Percentiles rank a stretch among this genome's conserved stretches.
phyloP scores from a whole-genome alignment of 2,797 vertebrate species.

The Apogon hyalosoma region DNA sequence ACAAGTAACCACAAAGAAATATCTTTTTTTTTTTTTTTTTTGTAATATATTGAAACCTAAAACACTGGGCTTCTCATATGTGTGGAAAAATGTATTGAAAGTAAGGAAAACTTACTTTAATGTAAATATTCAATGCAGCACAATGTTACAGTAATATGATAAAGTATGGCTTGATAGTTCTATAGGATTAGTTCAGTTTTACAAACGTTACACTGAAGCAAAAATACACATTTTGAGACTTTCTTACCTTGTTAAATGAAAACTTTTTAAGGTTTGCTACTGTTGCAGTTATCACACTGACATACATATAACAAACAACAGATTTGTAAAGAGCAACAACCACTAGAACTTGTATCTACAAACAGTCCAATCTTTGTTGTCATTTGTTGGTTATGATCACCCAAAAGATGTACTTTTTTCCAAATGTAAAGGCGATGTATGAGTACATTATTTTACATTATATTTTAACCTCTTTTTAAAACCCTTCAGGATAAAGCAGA shows the following conservation, averaged over 20 bases:
- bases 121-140: background rate
- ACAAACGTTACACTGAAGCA: background rate
- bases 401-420: background rate
- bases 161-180: background rate
- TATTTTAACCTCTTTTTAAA: slow-evolving; percentile 2
- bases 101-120: background rate
- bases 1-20: slow-evolving; percentile 16
- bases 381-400: background rate
- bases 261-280: too few species aligned
- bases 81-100: background rate
- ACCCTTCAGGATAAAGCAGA: background rate
- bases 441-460: background rate
- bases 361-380: background rate
- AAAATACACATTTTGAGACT: background rate
- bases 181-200: slow-evolving; percentile 4
- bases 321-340: background rate
- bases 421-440: slow-evolving; percentile 1
- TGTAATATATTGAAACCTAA: too few species aligned
- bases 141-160: background rate
- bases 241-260: too few species aligned
- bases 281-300: too few species aligned
- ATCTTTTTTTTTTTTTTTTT: too few species aligned
- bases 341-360: background rate
- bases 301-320: too few species aligned
- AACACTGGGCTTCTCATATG: slow-evolving; percentile 6